Evolutionary conservation across 2,113 vertebrate species (phyloP).

Genomic region (Brachyhypopomus occidentalis): DNA sequence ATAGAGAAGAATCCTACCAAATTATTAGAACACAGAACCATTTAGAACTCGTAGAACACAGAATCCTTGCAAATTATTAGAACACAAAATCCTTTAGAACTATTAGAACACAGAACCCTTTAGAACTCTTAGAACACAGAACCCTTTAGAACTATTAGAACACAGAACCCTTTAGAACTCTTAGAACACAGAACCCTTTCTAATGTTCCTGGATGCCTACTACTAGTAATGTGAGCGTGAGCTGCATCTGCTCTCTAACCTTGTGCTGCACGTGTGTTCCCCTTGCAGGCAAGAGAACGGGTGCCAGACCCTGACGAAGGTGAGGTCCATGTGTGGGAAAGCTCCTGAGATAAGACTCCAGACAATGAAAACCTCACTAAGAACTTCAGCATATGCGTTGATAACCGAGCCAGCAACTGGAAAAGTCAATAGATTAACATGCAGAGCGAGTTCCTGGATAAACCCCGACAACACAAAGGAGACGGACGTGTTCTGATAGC

Average conservation of each 20-base stretch:
- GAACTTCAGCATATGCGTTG: conserved; percentile 18
- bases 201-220: no score
- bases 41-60: no score
- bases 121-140: no score
- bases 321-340: conserved; percentile 52
- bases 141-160: no score
- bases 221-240: not conserved
- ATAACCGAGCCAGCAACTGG: conserved; percentile 36
- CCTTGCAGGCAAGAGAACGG: conserved; percentile 73
- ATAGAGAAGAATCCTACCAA: no score
- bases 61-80: no score
- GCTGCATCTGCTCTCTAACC: not conserved
- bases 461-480: conserved; percentile 13
- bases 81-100: no score
- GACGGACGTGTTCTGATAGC: conserved; percentile 1
- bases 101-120: no score
- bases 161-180: no score
- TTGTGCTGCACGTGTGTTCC: not conserved
- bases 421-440: conserved; percentile 40
- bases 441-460: conserved; percentile 18
- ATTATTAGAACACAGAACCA: no score
- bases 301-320: conserved; percentile 71
- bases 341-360: conserved; percentile 33
- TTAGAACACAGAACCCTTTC: no score
- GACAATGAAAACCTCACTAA: conserved; percentile 27